Conservation (phyloP, 2,888 invertebrate species). For the Neoitamus cyanurus region DNA sequence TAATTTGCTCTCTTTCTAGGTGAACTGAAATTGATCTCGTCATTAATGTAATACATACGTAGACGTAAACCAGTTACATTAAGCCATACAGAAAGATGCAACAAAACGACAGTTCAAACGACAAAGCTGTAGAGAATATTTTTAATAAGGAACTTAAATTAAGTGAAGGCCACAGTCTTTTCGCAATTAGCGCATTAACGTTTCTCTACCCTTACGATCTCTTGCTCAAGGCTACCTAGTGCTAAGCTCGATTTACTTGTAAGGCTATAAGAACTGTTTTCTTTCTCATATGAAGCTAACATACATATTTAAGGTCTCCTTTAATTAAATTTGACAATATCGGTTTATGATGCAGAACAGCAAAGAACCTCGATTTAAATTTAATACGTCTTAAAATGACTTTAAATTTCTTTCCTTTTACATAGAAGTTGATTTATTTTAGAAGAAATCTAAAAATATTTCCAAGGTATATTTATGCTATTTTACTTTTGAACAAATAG, state of each 20-base stretch:
- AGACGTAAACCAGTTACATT: neutral
- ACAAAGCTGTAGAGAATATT: constrained; percentile 16
- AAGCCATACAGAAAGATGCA: neutral
- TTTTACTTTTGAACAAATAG: neutral
- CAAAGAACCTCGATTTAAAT: neutral
- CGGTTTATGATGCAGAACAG: neutral
- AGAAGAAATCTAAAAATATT: neutral
- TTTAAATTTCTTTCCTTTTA: neutral
- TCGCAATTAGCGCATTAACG: neutral
- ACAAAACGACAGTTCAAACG: constrained; percentile 24
- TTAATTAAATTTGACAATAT: neutral
- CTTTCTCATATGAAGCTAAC: neutral
- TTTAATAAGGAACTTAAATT: constrained; percentile 5
- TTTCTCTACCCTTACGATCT: neutral
- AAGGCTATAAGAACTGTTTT: constrained; percentile 5
- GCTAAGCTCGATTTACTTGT: neutral
- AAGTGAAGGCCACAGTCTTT: neutral
- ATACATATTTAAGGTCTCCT: neutral
- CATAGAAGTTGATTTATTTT: neutral
- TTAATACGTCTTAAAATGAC: neutral
- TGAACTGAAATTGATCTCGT: constrained; percentile 52
- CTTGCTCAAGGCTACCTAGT: constrained; percentile 11
- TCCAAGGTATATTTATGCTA: neutral
- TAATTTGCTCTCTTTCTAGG: constrained; percentile 41
- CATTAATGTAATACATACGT: constrained; percentile 40